Evolutionary conservation across 1,140 invertebrate species (phyloP).

Genomic region (Drosophila kanapiae): DNA sequence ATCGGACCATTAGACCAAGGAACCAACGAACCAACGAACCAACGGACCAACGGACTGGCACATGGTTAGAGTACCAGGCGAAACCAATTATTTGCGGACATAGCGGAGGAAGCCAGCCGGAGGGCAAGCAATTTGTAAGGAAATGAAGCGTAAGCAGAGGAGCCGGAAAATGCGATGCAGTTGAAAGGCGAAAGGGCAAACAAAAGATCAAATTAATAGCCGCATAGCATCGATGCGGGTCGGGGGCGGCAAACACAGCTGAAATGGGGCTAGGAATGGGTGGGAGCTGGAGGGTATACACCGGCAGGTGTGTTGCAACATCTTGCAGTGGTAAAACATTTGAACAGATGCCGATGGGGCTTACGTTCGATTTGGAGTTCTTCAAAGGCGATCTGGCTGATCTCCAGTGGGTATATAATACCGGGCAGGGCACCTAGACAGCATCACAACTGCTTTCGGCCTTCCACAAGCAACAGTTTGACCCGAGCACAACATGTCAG

Average conservation of each 20-base stretch:
- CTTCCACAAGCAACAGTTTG: slow-evolving; percentile 57
- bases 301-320: slow-evolving; percentile 13
- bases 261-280: background rate
- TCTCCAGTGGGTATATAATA: slow-evolving; percentile 54
- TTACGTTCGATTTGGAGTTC: background rate
- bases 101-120: slow-evolving; percentile 33
- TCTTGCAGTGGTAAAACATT: slow-evolving; percentile 65
- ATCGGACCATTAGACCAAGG: slow-evolving; percentile 3
- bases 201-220: slow-evolving; percentile 82
- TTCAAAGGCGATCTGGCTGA: background rate
- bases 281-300: background rate
- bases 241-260: slow-evolving; percentile 67
- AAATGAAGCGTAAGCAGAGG: slow-evolving; percentile 48
- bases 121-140: slow-evolving; percentile 57
- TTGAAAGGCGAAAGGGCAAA: slow-evolving; percentile 55
- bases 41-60: slow-evolving; percentile 26
- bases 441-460: slow-evolving; percentile 73
- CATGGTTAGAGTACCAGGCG: slow-evolving; percentile 17
- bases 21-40: slow-evolving; percentile 1
- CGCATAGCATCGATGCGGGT: slow-evolving; percentile 31
- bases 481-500: slow-evolving; percentile 44
- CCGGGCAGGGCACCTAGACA: slow-evolving; percentile 9
- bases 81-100: slow-evolving; percentile 70
- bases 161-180: slow-evolving; percentile 42
- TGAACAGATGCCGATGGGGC: slow-evolving; percentile 58